Evolutionary conservation across 2,113 vertebrate genomes (phyloP), one percentile per base, ranked within the genome.

Genomic region (Engystomops pustulosus): DNA sequence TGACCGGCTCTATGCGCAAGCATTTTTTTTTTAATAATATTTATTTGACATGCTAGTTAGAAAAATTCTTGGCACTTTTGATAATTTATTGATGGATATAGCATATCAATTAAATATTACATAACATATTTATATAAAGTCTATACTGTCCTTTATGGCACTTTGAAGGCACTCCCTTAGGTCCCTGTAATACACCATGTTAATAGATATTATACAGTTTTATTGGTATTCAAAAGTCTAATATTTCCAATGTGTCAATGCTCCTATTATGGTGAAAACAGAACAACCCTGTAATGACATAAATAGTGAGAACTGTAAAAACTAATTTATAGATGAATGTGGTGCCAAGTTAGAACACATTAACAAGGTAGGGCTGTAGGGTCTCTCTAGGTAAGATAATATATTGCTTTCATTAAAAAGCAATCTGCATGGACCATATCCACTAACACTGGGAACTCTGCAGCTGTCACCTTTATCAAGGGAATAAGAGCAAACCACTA

Each of bases 361-460:
- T 95, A 95, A 93, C 92, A 93, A 94, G 89, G 92, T 92, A 92
- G 92, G 87, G 92, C 92, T 93, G 92, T 88, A 84, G 90, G 92
- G 91, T 94, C 91, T 93, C 91, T 93, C 90, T 92, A 93, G 93
- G 93, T 94, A 95, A 94, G 93, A 94, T 95, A 95, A 95, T 95
- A 91, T 93, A 95, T 95, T 92, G 93, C 93, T 95, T 95, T 95
- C 93, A 95, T 95, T 95, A 95, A 95, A 95, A 95, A 95, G 92
- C 94, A 95, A 94, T 95, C 94, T 95, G 93, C 94, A 95, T 95
- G 94, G 94, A 93, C 90, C 90, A 90, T 93, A 94, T 93, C 94
- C 91, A 94, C 94, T 93, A 93, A 90, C 93, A 93, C 91, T 92
- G 90, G 91, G 93, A 94, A 94, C 90, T 91, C 92, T 91, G 90